Percentiles rank a stretch among this genome's conserved stretches.
Evolutionary conservation across 2,113 vertebrate species (phyloP).

Genomic region (Panurus biarmicus): DNA sequence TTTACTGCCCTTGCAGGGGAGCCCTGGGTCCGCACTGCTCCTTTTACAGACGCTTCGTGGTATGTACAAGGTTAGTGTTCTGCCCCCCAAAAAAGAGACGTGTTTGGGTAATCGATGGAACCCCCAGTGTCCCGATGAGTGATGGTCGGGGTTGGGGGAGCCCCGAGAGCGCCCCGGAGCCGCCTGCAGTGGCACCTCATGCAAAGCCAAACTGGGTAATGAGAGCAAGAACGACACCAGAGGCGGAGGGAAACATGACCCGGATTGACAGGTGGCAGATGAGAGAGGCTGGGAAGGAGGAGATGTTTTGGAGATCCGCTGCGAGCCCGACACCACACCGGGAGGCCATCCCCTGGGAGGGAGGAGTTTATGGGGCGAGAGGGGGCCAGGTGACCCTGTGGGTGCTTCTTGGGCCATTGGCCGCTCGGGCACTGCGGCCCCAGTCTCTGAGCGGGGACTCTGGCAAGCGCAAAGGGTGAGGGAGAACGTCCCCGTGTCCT

Average conservation of each 20-base stretch:
- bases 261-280: neutral
- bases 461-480: neutral
- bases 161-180: neutral
- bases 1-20: slow-evolving; percentile 38
- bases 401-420: neutral
- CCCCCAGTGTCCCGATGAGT: neutral
- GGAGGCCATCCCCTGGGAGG: neutral
- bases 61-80: slow-evolving; percentile 46
- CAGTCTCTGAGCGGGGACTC: neutral
- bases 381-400: neutral
- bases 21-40: neutral
- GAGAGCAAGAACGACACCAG: neutral
- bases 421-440: neutral
- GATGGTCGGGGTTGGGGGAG: neutral
- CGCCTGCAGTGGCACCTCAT: neutral
- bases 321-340: neutral
- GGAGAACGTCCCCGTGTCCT: neutral
- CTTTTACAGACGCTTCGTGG: neutral
- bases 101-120: neutral
- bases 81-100: slow-evolving; percentile 12
- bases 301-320: neutral
- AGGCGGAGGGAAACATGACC: neutral
- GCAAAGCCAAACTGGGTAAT: slow-evolving; percentile 28
- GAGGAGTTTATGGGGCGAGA: neutral
- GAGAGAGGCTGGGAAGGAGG: neutral